Evolutionary conservation across 2,113 vertebrate genomes (phyloP), one percentile per base, ranked within the genome.

Genomic region (Tupaia chinensis): DNA sequence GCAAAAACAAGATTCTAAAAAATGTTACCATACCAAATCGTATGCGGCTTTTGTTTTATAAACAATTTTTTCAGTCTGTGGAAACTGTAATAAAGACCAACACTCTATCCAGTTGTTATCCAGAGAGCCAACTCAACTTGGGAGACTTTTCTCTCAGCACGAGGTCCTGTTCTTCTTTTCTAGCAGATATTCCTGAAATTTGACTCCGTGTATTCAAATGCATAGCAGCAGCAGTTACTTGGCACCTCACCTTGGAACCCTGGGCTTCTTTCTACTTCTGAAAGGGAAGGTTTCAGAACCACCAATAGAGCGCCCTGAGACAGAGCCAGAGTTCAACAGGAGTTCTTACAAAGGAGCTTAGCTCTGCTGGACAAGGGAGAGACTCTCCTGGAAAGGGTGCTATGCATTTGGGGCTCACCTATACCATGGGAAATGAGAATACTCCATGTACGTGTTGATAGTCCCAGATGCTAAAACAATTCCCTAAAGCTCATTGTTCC

Each of bases 11-110:
- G 97, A 79, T 88, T 74, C 85, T 74, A 54, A 94, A 96, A 95
- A 88, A 93, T 68, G 94, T 80, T 68, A 94, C 94, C 86, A 70
- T 93, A 94, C 91, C 91, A 96, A 97, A 98, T 96, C 32, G 19
- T 94, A 86, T 65, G 93, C 17, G 87, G 93, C 86, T 95, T 97
- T 97, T 97, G 93, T 96, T 96, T 96, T 93, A 96, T 91, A 97
- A 97, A 97, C 93, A 96, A 88, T 88, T 94, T 94, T 93, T 93
- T 66, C 0, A 3, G 60, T 65, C 93, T 80, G 79, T 93, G 82
- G 93, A 96, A 95, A 93, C 82, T 91, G 65, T 95, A 92, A 94
- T 95, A 91, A 97, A 96, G 94, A 95, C 81, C 78, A 95, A 60
- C 61, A 54, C 86, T 53, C 34, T 80, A 89, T 83, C 85, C 96